Evolutionary conservation across 2,113 vertebrate species (phyloP).

Genomic region (Protobothrops mucrosquamatus): DNA sequence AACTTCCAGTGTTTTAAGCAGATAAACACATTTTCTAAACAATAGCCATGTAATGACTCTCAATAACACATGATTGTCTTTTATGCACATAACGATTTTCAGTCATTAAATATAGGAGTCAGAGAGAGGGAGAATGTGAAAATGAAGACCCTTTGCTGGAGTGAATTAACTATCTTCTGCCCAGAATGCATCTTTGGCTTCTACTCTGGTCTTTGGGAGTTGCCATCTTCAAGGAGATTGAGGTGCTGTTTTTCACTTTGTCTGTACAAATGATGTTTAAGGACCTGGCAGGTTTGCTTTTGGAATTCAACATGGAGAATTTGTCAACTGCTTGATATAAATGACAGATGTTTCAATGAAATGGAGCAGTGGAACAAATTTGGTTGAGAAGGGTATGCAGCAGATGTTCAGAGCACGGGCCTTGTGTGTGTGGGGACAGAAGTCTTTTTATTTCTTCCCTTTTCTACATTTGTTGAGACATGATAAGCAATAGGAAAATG

Average conservation of each 20-base stretch:
- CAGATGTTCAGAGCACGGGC: slow-evolving; percentile 71
- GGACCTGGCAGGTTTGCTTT: slow-evolving; percentile 34
- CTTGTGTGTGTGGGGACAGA: slow-evolving; percentile 53
- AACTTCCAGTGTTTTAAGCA: slow-evolving; percentile 48
- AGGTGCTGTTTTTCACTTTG: slow-evolving; percentile 55
- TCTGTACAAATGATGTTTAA: slow-evolving; percentile 53
- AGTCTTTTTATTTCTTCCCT: slow-evolving; percentile 41
- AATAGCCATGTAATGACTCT: slow-evolving; percentile 36
- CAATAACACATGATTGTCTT: slow-evolving; percentile 55
- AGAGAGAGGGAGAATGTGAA: slow-evolving; percentile 52
- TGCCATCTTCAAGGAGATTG: slow-evolving; percentile 54
- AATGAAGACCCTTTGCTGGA: slow-evolving; percentile 55
- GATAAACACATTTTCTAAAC: slow-evolving; percentile 45
- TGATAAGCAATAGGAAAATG: slow-evolving; percentile 51
- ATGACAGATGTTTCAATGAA: slow-evolving; percentile 75
- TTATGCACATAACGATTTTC: slow-evolving; percentile 60
- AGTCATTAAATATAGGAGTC: slow-evolving; percentile 60
- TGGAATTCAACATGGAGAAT: slow-evolving; percentile 54
- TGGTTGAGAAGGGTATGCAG: slow-evolving; percentile 68
- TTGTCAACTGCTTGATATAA: slow-evolving; percentile 68
- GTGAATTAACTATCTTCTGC: slow-evolving; percentile 55
- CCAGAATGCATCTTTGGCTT: slow-evolving; percentile 51
- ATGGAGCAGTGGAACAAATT: slow-evolving; percentile 72
- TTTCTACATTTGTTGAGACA: slow-evolving; percentile 48
- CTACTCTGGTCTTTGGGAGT: slow-evolving; percentile 49